Percentiles rank a stretch among this genome's conserved stretches.
phyloP scores from a whole-genome alignment of 2,888 invertebrate species.

The Chelonus formosanus region DNA sequence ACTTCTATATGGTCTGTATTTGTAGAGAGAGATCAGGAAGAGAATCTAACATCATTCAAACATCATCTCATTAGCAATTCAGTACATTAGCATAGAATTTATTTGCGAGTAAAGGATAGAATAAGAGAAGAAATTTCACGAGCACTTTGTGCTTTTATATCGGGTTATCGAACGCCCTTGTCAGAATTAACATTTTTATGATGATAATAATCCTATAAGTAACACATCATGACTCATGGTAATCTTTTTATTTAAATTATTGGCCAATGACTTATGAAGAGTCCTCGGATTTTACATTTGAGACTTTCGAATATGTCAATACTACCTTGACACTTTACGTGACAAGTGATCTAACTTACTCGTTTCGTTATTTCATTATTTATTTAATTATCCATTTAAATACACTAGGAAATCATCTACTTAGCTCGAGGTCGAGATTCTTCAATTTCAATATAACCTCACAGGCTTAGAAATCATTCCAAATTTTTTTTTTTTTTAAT shows the following conservation, averaged over 20 bases:
- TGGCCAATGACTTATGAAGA: slow-evolving; percentile 6
- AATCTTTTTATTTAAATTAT: neutral
- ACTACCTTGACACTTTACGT: slow-evolving; percentile 45
- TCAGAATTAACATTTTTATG: neutral
- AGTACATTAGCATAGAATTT: slow-evolving; percentile 8
- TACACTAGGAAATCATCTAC: neutral
- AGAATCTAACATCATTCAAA: slow-evolving; percentile 14
- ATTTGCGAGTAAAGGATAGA: neutral
- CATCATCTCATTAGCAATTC: slow-evolving; percentile 22
- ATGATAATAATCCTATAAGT: too few species aligned
- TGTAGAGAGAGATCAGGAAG: slow-evolving; percentile 5
- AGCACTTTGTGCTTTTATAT: neutral
- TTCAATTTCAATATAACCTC: too few species aligned
- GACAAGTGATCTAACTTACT: slow-evolving; percentile 40
- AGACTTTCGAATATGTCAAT: slow-evolving; percentile 37
- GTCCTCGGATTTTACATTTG: slow-evolving; percentile 27
- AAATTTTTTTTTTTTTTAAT: too few species aligned
- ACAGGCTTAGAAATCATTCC: too few species aligned
- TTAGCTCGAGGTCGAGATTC: neutral
- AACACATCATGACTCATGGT: too few species aligned
- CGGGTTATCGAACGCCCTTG: slow-evolving; percentile 13
- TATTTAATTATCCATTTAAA: slow-evolving; percentile 1
- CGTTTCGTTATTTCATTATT: neutral
- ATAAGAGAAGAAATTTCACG: neutral
- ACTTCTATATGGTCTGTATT: neutral